Evolutionary conservation across 2,113 vertebrate genomes (phyloP).

Genomic region (Tetrao urogallus): DNA sequence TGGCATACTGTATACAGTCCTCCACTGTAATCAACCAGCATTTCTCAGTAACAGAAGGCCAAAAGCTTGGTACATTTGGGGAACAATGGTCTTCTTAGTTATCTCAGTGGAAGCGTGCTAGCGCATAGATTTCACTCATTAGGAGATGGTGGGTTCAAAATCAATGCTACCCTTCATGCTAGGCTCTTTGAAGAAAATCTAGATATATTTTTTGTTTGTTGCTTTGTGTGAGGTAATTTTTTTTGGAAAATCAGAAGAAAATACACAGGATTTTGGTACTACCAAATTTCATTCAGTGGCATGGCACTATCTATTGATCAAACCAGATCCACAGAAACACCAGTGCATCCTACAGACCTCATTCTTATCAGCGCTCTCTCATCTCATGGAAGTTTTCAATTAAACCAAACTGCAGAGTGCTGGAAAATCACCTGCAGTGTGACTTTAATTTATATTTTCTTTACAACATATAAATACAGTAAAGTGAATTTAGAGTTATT

Average conservation of each 20-base stretch:
- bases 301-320: background rate
- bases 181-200: background rate
- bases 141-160: background rate
- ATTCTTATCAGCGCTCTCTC: background rate
- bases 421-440: background rate
- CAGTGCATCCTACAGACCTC: fast-evolving
- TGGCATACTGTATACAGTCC: slow-evolving; percentile 43
- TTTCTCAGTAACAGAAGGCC: background rate
- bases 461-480: background rate
- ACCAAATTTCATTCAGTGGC: background rate
- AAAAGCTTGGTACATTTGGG: background rate
- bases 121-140: background rate
- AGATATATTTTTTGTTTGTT: background rate
- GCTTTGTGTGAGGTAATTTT: background rate
- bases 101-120: background rate
- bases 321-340: background rate
- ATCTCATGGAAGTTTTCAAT: background rate
- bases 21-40: slow-evolving; percentile 38
- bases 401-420: background rate
- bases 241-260: background rate
- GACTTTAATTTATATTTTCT: background rate
- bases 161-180: background rate
- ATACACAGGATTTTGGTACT: background rate
- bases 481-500: background rate
- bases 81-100: slow-evolving; percentile 43